Evolutionary conservation across 1,140 invertebrate genomes (phyloP), one percentile per base, ranked within the genome.

Genomic region (Phortica variegata): DNA sequence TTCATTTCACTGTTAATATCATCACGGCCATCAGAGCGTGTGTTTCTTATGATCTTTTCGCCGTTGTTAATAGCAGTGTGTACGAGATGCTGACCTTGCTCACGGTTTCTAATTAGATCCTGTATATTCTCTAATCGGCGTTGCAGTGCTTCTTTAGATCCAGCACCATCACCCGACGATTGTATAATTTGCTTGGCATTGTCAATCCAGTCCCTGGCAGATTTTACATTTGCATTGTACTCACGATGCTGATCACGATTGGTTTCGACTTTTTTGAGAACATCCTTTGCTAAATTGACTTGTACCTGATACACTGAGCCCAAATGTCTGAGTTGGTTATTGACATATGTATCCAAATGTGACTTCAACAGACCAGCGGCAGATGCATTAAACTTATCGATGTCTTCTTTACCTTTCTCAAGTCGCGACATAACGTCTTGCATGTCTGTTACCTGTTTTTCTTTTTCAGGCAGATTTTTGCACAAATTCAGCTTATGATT

Each of bases 221-320:
- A 90, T 2, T 81, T 80, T 49, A 91, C 82, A 66, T 90, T 89
- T 21, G 84, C 81, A 49, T 89, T 85, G 69, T 93, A 97, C 56
- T 89, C 84, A 54, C 87, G 80, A 77, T 97, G 94, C 65, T 95
- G 91, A 54, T 92, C 86, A 10, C 86, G 83, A 73, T 95, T 95
- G 0, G 88, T 90, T 78, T 95, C 89, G 9, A 95, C 90, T 77
- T 95, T 95, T 60, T 93, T 93, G 19, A 95, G 69, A 0, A 96
- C 90, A 78, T 97, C 94, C 77, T 94, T 95, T 1, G 89, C 92
- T 54, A 94, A 81, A 70, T 95, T 94, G 0, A 93, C 81, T 65
- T 94, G 85, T 0, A 93, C 88, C 79, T 94, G 89, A 73, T 95
- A 95, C 57, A 93, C 82, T 0, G 92, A 93, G 68, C 92, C 91